Evolutionary conservation across 2,797 vertebrate species (phyloP), one percentile per base, ranked within the genome.

Genomic region (Micromesistius poutassou): DNA sequence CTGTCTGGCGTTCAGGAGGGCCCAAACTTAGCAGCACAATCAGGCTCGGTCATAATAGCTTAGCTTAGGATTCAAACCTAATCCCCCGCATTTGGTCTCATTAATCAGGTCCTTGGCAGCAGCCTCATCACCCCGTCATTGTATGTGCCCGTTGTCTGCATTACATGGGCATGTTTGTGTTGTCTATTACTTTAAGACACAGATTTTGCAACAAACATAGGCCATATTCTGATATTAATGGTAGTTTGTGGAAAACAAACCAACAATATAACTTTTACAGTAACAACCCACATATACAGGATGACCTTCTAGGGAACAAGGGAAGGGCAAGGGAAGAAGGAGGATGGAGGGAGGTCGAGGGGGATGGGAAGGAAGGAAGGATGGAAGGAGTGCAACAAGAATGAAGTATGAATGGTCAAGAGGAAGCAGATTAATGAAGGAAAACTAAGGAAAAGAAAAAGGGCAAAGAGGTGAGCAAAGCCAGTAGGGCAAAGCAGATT

Each of bases 41-140:
- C n/a, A 19, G 19, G 50, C 50, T 55, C 7, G 22, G 19, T 55
- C 50, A 62, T 62, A 25, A 83, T 74, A 82, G 72, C 79, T 75
- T 1, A 31, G 33, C 50, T 79, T 42, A 75, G 79, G 82, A 86
- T 87, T 80, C 84, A 75, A 77, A 5, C 76, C 80, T 81, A 74
- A 70, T 79, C 78, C 85, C 74, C 31, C 2, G 80, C 76, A 75
- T 75, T 25, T 1, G 14, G 36, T 9, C 50, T 85, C 79, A 81
- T 88, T 80, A 84, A 79, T 85, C 83, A 86, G 72, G 81, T 19
- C 40, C 73, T 13, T 82, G 76, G 78, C 71, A 12, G 46, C 62
- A 25, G 79, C 78, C 19, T 35, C 28, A 13, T 71, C 28, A 12
- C 30, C 68, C 30, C 68, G 28, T 71, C 66, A 4, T n/a, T 14